Percentiles rank a stretch among this genome's conserved stretches.
Conservation (phyloP, 35 echinoderm and acorn worm genomes). For the Hemicentrotus pulcherrimus region DNA sequence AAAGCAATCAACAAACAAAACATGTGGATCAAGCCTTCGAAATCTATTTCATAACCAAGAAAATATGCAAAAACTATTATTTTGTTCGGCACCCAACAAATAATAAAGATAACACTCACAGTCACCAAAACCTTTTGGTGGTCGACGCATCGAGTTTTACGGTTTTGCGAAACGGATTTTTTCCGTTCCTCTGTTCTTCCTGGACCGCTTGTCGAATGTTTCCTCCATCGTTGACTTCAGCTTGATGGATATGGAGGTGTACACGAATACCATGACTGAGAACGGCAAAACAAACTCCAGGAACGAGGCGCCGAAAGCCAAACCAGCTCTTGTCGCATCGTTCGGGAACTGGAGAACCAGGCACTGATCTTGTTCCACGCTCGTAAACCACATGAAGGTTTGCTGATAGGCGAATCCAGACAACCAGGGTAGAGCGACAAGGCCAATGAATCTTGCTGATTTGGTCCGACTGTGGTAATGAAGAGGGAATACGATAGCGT, state of each 20-base stretch:
- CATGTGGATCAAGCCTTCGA: constrained; percentile 48
- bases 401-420: constrained; percentile 46
- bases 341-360: neutral
- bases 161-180: neutral
- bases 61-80: constrained; percentile 50
- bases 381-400: constrained; percentile 33
- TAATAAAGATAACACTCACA: constrained; percentile 56
- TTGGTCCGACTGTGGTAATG: constrained; percentile 37
- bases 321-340: neutral
- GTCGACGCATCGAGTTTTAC: neutral
- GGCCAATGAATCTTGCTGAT: neutral
- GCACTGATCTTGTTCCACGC: constrained; percentile 28
- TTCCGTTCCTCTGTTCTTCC: neutral
- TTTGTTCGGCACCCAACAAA: constrained; percentile 73
- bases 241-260: constrained; percentile 50
- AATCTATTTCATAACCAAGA: constrained; percentile 51
- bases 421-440: neutral
- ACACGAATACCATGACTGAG: constrained; percentile 59
- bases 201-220: neutral
- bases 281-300: constrained; percentile 49
- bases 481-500: constrained; percentile 68
- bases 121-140: constrained; percentile 53
- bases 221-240: constrained; percentile 1
- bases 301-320: constrained; percentile 41
- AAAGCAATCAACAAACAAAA: constrained; percentile 59